Base-by-base conservation (phyloP, 2,113 vertebrate species). In the Myrmecophaga tridactyla region DNA sequence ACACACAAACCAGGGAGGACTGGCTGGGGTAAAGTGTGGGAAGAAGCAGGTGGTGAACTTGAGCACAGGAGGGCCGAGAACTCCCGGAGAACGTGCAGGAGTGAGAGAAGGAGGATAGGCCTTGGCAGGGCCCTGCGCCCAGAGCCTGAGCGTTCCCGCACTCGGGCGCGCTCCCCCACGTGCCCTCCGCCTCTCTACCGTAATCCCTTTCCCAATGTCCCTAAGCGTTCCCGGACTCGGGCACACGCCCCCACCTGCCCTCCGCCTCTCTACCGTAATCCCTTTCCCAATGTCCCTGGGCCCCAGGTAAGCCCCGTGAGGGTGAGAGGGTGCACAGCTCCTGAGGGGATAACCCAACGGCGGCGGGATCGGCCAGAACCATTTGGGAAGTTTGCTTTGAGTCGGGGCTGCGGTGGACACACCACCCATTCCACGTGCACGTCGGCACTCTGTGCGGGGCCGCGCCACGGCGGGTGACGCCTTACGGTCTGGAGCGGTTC, bases 331-430 rank as follows among this genome's bases (percentile, higher is more conserved):
- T 34, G 3, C 29, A 23, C 6, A 81, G 15, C 29, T 58, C 51
- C 43, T 63, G 4, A 1, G 7, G 25, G 11, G 21, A 48, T 56
- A 31, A 14, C 20, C 1, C 27, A 39, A 14, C 12, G 18, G 4
- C 7, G 36, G 43, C 23, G 34, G 12, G 13, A 58, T 17, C 48
- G 56, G 39, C 10, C 15, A 25, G 41, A 77, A 21, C 41, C 75
- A 31, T 39, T 0, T 4, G 67, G 27, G 17, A 51, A 11, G 31
- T 2, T 46, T 25, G 6, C 18, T n/a, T 0, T 21, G 39, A 58
- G 21, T 67, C n/a, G 20, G 7, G 7, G 18, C 41, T 41, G 13
- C 7, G 39, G 8, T n/a, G 1, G 34, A 3, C 1, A 29, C 4
- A 23, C n/a, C 3, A 2, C 46, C 56, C 31, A 0, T 9, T 23